Evolutionary conservation across 37 sponge, comb jelly and placozoan species (phyloP), one percentile per base, ranked within the genome.

Genomic region (Cliona cf. orientalis): DNA sequence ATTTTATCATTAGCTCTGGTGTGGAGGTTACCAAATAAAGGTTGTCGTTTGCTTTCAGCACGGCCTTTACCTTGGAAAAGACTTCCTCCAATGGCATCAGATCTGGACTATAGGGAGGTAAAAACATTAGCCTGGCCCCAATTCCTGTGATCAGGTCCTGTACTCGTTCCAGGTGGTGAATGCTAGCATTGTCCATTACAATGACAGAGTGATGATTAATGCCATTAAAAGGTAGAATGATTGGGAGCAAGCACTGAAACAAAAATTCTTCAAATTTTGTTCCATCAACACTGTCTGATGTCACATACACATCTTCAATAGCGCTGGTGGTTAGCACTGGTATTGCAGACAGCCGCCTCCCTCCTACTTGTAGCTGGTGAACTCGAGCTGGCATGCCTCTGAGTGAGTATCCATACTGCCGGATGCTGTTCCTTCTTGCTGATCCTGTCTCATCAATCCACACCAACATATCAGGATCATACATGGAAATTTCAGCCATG

Each of bases 161-260:
- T 25, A 61, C 28, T 12, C 63, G 6, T n/a, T 61, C 63, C 6
- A 61, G 28, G 23, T 61, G 63, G 23, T 61, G 63, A 61, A 49
- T 49, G 14, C 53, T 49, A 19, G 53, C 53, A 49, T 49, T 49
- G 14, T 49, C 53, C 53, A 49, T 61, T n/a, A 61, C 26, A 12
- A 61, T 28, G 23, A 61, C 63, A 25, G 63, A 61, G 5, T n/a
- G 17, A 25, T 21, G 63, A n/a, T 61, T 61, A 7, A 25, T 11
- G 23, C 63, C 63, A 61, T 61, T n/a, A 22, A 61, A 61, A n/a
- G 63, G 63, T 28, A 61, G 26, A 61, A 61, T 61, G 26, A 61
- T 61, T 25, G 63, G 63, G 22, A 61, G 28, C 23, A 61, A 22
- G 6, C 25, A 61, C 26, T 61, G 17, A 22, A 12, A n/a, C 5